Evolutionary conservation across 2,113 vertebrate species (phyloP).

Genomic region (Mobula hypostoma): DNA sequence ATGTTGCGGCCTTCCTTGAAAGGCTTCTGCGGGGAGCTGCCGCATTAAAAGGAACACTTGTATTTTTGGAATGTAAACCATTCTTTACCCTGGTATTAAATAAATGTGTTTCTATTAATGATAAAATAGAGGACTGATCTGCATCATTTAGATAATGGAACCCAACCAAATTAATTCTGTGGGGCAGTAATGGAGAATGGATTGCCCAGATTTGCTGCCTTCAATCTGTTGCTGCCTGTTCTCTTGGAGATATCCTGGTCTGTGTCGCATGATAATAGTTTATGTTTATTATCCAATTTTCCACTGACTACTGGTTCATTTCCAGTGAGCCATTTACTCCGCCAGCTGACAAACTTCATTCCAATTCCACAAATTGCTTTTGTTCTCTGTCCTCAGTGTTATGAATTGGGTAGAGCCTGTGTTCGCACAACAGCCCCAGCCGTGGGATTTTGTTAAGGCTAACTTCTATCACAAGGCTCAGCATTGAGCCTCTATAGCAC

Average conservation of each 20-base stretch:
- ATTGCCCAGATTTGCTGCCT: neutral
- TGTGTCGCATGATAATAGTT: neutral
- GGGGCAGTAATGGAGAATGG: neutral
- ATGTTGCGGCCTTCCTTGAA: neutral
- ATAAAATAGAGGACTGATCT: neutral
- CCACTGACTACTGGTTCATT: slow-evolving; percentile 1
- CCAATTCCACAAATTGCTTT: neutral
- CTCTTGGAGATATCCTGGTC: neutral
- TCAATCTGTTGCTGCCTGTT: neutral
- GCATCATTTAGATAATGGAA: slow-evolving; percentile 12
- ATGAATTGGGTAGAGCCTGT: neutral
- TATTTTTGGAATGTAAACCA: neutral
- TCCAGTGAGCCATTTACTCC: neutral
- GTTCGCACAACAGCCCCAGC: neutral
- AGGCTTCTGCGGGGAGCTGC: neutral
- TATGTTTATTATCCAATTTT: slow-evolving; percentile 18
- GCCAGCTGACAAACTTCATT: neutral
- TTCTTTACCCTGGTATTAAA: slow-evolving; percentile 14
- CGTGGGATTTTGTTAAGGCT: neutral
- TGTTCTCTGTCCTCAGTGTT: neutral
- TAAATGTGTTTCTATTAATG: slow-evolving; percentile 10
- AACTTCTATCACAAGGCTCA: neutral
- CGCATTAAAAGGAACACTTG: neutral
- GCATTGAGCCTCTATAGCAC: no score
- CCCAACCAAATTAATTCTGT: slow-evolving; percentile 1